phyloP scores from a whole-genome alignment of 2,888 invertebrate genomes.

The Torymus aiolomorphi region DNA sequence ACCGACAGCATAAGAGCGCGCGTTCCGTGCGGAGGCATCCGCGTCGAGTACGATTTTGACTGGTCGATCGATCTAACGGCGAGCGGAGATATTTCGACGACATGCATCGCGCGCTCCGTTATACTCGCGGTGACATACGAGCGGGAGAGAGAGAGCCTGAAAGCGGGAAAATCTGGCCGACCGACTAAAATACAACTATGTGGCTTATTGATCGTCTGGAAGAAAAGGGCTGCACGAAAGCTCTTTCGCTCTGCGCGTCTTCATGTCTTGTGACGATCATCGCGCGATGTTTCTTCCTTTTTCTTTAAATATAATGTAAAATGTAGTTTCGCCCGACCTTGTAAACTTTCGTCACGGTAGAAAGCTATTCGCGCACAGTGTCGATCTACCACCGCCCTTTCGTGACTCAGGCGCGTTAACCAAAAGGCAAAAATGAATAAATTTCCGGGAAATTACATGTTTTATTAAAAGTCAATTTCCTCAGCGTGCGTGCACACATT shows the following conservation, averaged over 20 bases:
- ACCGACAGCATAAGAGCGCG: neutral
- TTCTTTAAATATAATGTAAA: neutral
- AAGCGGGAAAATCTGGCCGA: neutral
- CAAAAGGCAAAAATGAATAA: too few species aligned
- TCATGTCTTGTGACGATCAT: slow-evolving; percentile 12
- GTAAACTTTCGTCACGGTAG: slow-evolving; percentile 35
- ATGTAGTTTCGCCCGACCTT: slow-evolving; percentile 40
- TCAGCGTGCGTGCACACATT: too few species aligned
- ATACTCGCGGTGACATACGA: too few species aligned
- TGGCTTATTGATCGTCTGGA: slow-evolving; percentile 39
- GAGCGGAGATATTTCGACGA: neutral
- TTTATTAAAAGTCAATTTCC: neutral
- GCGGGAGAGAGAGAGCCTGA: neutral
- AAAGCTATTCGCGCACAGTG: slow-evolving; percentile 5
- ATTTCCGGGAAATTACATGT: too few species aligned
- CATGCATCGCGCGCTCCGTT: slow-evolving; percentile 14
- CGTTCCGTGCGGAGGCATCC: neutral
- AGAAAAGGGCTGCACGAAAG: neutral
- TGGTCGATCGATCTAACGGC: slow-evolving; percentile 39
- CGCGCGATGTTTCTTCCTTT: slow-evolving; percentile 14
- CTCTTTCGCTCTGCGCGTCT: neutral
- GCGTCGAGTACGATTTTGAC: slow-evolving; percentile 13
- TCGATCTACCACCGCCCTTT: too few species aligned
- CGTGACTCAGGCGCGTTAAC: too few species aligned
- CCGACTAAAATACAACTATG: slow-evolving; percentile 9